Conservation (phyloP, 2,797 vertebrate species). For the Agapornis canus region DNA sequence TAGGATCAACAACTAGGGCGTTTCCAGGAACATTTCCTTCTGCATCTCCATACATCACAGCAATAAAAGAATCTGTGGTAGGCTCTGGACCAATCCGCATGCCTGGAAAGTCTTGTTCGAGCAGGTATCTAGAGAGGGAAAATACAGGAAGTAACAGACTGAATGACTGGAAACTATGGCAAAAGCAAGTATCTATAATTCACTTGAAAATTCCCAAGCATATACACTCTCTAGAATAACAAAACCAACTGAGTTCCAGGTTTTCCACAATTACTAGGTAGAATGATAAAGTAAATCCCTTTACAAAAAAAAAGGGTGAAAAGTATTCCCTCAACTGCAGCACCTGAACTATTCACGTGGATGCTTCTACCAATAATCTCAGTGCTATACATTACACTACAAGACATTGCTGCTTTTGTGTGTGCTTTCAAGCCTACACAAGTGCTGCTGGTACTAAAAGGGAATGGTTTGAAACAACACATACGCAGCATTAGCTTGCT, state of each 20-base stretch:
- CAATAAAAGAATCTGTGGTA: constrained; percentile 96
- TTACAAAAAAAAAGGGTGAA: background rate
- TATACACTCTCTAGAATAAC: background rate
- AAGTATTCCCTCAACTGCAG: background rate
- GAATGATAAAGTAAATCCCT: background rate
- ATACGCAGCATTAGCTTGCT: background rate
- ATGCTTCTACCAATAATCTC: background rate
- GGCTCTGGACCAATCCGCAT: constrained; percentile 97
- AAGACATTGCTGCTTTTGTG: background rate
- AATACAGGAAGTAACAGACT: background rate
- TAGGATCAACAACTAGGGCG: constrained; percentile 94
- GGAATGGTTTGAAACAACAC: background rate
- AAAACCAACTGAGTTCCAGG: background rate
- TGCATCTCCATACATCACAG: constrained; percentile 93
- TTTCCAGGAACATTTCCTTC: constrained; percentile 93
- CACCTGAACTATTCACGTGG: background rate
- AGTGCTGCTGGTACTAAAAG: background rate
- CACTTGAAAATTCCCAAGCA: background rate
- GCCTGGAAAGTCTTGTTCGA: constrained; percentile 96
- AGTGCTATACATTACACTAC: background rate
- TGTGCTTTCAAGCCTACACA: background rate
- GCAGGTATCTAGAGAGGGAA: constrained; percentile 82
- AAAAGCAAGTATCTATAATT: background rate
- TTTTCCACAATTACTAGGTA: background rate
- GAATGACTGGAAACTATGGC: background rate